phyloP scores from a whole-genome alignment of 1,140 invertebrate species.

The Sycophila sp. region DNA sequence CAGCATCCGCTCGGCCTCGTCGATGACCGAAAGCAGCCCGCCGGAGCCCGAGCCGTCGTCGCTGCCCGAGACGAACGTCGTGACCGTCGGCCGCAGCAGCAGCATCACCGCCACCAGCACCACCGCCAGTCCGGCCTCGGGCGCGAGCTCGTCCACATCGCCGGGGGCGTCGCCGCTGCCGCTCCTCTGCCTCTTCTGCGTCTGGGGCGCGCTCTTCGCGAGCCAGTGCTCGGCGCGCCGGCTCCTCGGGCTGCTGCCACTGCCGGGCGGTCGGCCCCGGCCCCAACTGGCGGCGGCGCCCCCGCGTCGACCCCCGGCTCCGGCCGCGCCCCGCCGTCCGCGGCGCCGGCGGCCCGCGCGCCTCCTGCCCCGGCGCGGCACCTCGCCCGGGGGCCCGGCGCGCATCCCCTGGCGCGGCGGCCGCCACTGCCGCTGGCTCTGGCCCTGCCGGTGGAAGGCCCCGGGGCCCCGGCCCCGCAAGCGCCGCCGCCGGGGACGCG shows the following conservation, averaged over 20 bases:
- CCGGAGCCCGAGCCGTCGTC: background rate
- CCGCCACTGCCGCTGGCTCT: conserved; percentile 38
- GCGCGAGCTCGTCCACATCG: background rate
- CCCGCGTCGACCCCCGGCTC: background rate
- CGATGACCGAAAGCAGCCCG: conserved; percentile 1
- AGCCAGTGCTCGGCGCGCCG: conserved; percentile 12
- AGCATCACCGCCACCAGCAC: background rate
- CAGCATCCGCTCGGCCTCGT: conserved; percentile 38
- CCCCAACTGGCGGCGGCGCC: background rate
- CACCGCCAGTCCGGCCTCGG: background rate
- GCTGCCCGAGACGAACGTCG: background rate
- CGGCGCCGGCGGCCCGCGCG: background rate
- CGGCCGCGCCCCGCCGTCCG: background rate
- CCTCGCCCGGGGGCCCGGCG: background rate
- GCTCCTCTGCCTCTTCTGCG: conserved; percentile 44
- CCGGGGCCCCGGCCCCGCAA: background rate
- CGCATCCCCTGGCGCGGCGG: conserved; percentile 8
- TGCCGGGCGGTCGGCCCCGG: background rate
- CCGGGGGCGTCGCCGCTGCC: conserved; percentile 35
- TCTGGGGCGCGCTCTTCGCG: conserved; percentile 40
- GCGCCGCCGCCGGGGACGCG: conserved; percentile 21
- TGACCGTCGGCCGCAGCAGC: background rate
- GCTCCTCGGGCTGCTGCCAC: conserved; percentile 14
- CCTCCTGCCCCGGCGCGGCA: background rate
- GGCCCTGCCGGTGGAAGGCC: conserved; percentile 41